These are phyloP conservation scores for Oscheius onirici DNA, from an alignment of 2,888 invertebrate genomes.

Conservation along the genomic window DNA sequence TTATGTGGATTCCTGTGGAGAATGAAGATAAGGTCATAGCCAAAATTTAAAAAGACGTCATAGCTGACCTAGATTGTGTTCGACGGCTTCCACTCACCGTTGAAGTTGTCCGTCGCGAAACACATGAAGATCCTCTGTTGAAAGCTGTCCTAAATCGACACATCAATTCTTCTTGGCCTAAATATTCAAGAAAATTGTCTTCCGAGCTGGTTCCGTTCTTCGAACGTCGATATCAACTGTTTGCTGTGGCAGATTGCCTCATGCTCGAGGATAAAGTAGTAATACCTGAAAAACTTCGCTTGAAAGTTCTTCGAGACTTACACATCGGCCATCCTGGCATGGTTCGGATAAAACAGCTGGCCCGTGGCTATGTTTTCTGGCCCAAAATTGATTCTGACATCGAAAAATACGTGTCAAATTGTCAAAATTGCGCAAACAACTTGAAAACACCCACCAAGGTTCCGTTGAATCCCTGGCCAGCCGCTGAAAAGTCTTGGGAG, in stretches of 20 bases:
- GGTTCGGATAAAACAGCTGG: conserved; percentile 62
- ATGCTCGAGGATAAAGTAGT: conserved; percentile 46
- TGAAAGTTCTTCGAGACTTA: conserved; percentile 50
- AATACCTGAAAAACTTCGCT: conserved; percentile 50
- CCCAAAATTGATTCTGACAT: conserved; percentile 54
- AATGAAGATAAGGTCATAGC: background rate
- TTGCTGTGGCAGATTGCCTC: too few relatives aligned
- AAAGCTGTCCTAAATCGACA: too few relatives aligned
- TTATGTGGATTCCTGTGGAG: background rate
- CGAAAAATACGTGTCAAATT: conserved; percentile 44
- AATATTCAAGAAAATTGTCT: too few relatives aligned
- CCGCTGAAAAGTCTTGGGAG: conserved; percentile 67
- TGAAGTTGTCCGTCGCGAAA: too few relatives aligned
- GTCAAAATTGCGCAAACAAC: conserved; percentile 44
- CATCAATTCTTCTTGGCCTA: too few relatives aligned
- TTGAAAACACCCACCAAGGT: conserved; percentile 48
- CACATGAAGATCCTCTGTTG: too few relatives aligned
- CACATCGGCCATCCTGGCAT: conserved; percentile 66
- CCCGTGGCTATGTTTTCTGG: conserved; percentile 66
- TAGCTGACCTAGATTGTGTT: background rate
- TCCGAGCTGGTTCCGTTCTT: too few relatives aligned
- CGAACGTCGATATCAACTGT: too few relatives aligned
- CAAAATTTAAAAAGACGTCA: background rate
- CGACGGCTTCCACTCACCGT: too few relatives aligned
- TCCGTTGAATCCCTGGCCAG: conserved; percentile 63